Base-by-base conservation (phyloP, 2,888 invertebrate species). In the Callosobruchus maculatus region DNA sequence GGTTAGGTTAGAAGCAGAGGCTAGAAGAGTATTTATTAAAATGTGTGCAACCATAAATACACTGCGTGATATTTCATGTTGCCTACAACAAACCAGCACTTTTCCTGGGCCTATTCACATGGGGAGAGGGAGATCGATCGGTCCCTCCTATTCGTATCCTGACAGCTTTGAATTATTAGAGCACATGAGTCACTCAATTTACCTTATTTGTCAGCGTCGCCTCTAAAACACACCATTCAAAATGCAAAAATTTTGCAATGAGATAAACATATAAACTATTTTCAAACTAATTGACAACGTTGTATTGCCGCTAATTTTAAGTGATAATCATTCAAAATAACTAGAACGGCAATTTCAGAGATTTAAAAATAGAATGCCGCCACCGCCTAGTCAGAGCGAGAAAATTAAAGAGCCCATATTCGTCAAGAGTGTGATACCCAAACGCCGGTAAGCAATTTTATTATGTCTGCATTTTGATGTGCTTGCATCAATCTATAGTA, bases 381-480 rank as follows among this genome's bases (percentile, higher is more conserved):
- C 67, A 73, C 49, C 49, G 49, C 70, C 20, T 74, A 78, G 78
- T 75, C 76, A 75, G 74, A 75, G 78, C 73, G 79, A 73, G 69
- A 73, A 75, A 73, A 68, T 68, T 26, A 71, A 74, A 49, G 71
- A 77, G 22, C 78, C 77, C 4, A 80, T 82, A 30, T 71, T 73
- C 72, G 81, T 83, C 22, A 77, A 81, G 66, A 83, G 83, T 75
- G 80, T 75, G 18, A 78, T 83, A 68, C 83, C 83, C 9, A 82
- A 80, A 80, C 74, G 80, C 73, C 77, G 82, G 82, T 82, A 49
- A 49, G 49, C 3, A 49, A 18, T 18, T 7, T 7, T 49, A 13
- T 49, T 49, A 7, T 26, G 7, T n/a, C n/a, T 26, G 7, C 26
- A 4, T 26, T 7, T 49, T 49, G 13, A 49, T 49, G 4, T 18